Evolutionary conservation across 2,888 invertebrate species (phyloP).

Genomic region (Pediacus dermestoides): DNA sequence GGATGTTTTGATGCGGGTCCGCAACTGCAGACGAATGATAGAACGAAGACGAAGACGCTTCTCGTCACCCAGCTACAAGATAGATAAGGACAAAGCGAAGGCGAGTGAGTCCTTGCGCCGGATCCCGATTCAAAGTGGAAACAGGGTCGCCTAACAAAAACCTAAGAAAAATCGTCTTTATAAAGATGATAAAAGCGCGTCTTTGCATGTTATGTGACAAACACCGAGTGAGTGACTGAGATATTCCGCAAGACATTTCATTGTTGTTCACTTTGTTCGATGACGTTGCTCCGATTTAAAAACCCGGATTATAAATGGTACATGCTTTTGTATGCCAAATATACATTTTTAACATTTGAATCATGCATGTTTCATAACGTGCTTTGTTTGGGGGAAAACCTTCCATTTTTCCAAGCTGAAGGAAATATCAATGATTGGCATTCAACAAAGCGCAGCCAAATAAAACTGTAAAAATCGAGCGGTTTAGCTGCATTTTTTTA

Average conservation of each 20-base stretch:
- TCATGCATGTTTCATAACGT: constrained; percentile 46
- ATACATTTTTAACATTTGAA: constrained; percentile 48
- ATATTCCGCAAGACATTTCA: constrained; percentile 49
- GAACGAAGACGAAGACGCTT: constrained; percentile 12
- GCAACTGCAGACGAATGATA: constrained; percentile 35
- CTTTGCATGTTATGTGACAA: constrained; percentile 52
- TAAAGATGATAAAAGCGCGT: constrained; percentile 52
- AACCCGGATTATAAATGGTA: constrained; percentile 49
- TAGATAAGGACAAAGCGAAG: constrained; percentile 35
- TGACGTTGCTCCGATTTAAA: constrained; percentile 46
- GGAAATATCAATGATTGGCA: constrained; percentile 43
- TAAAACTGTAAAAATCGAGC: constrained; percentile 46
- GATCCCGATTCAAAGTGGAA: constrained; percentile 46
- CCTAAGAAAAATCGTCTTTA: constrained; percentile 51
- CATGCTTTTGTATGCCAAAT: constrained; percentile 44
- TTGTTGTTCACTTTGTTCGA: constrained; percentile 50
- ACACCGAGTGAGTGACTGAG: constrained; percentile 51
- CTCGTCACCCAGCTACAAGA: constrained; percentile 23
- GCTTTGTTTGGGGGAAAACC: constrained; percentile 30
- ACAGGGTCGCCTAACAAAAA: constrained; percentile 48
- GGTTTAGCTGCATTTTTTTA: constrained; percentile 46
- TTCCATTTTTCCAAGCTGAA: constrained; percentile 12
- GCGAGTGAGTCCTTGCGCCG: constrained; percentile 31
- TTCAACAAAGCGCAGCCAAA: constrained; percentile 42
- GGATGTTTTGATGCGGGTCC: constrained; percentile 49